These are phyloP conservation scores for Onychomys leucogaster DNA, from an alignment of 2,797 vertebrate genomes.

Conservation along the genomic window DNA sequence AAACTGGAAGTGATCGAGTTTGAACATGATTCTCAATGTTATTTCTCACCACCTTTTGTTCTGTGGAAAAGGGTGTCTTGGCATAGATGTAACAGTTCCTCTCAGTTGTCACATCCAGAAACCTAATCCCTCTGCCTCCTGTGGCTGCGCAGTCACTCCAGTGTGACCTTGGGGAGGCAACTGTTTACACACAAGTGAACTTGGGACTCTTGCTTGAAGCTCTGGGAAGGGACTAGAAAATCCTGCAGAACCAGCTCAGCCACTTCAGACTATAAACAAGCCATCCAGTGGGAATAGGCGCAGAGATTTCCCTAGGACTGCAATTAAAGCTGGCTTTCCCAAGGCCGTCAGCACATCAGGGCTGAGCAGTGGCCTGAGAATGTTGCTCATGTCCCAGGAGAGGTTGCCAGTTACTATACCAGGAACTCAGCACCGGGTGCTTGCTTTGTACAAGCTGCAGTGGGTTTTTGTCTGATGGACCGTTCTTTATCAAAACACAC, in stretches of 20 bases:
- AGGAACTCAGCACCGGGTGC: not conserved
- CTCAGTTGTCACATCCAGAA: slow-evolving; percentile 1
- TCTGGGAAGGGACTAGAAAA: slow-evolving; percentile 63
- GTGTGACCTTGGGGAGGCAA: slow-evolving; percentile 71
- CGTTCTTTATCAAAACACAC: not conserved
- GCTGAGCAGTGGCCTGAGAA: slow-evolving; percentile 65
- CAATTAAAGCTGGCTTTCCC: slow-evolving; percentile 59
- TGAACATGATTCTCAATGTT: slow-evolving; percentile 53
- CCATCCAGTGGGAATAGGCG: slow-evolving; percentile 57
- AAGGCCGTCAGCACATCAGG: slow-evolving; percentile 62
- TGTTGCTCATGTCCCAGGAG: slow-evolving; percentile 55
- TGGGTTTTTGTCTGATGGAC: not conserved
- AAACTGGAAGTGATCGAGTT: slow-evolving; percentile 38
- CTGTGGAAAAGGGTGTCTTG: not conserved
- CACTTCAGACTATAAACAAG: slow-evolving; percentile 78
- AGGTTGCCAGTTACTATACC: not conserved
- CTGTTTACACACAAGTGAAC: slow-evolving; percentile 77
- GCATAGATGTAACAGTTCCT: not conserved
- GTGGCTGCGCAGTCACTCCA: not conserved
- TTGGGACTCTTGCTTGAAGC: slow-evolving; percentile 53
- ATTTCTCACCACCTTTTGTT: slow-evolving; percentile 57
- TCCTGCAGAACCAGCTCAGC: slow-evolving; percentile 71
- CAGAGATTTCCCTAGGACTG: slow-evolving; percentile 46
- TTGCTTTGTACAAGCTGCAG: not conserved
- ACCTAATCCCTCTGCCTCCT: not conserved